Conservation (phyloP, 2,797 vertebrate genomes). For the Chloroceryle amazona region DNA sequence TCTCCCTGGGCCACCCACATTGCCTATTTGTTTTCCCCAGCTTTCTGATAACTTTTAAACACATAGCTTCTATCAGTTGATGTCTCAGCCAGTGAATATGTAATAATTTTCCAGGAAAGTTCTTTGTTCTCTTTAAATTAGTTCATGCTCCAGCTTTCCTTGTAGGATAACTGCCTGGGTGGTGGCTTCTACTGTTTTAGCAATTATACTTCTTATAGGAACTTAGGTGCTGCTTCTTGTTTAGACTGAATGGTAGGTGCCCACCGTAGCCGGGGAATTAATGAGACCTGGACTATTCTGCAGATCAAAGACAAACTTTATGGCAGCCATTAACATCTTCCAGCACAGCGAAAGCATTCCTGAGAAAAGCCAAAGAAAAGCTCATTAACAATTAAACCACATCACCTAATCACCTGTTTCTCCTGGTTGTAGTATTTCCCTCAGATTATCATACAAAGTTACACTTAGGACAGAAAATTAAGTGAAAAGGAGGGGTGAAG, state of each 20-base stretch:
- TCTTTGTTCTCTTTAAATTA: slow-evolving; percentile 50
- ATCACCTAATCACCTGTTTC: slow-evolving; percentile 1
- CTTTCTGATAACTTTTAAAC: slow-evolving; percentile 42
- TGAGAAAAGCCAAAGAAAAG: slow-evolving; percentile 32
- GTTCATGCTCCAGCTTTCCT: slow-evolving; percentile 21
- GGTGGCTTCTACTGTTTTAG: slow-evolving; percentile 9
- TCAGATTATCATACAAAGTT: background rate
- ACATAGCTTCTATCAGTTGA: background rate
- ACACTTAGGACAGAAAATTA: background rate
- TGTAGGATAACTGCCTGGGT: slow-evolving; percentile 2
- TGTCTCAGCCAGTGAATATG: background rate
- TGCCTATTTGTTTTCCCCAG: background rate
- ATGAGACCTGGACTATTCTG: slow-evolving; percentile 28
- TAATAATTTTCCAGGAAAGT: slow-evolving; percentile 6
- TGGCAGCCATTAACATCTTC: slow-evolving; percentile 14
- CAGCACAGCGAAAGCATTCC: background rate
- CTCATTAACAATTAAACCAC: background rate
- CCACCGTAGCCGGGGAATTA: slow-evolving; percentile 3
- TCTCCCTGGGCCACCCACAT: slow-evolving; percentile 22
- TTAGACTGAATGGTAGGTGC: background rate
- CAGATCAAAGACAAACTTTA: slow-evolving; percentile 62
- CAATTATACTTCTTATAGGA: background rate
- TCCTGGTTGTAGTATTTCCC: background rate
- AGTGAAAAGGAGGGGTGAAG: accelerated
- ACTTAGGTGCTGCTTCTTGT: slow-evolving; percentile 34